Evolutionary conservation across 1,140 invertebrate genomes (phyloP).

Genomic region (Danaus plexippus): DNA sequence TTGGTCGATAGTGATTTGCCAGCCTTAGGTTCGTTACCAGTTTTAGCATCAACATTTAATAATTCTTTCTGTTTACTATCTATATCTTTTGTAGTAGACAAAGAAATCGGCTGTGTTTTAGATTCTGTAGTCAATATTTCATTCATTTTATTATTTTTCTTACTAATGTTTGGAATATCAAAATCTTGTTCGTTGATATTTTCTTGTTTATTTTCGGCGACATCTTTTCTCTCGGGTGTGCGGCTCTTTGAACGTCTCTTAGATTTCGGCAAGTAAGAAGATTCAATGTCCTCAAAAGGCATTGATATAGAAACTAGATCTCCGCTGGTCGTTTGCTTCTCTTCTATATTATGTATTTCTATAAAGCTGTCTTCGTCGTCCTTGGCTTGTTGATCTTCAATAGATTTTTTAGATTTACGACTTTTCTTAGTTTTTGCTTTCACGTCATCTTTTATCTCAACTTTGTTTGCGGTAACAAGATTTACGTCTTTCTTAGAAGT

Average conservation of each 20-base stretch:
- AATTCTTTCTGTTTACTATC: too few relatives aligned
- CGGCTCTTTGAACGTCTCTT: conserved; percentile 50
- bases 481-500: too few relatives aligned
- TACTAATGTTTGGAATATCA: not conserved
- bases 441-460: too few relatives aligned
- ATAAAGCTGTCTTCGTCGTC: conserved; percentile 60
- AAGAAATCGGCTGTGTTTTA: conserved; percentile 3
- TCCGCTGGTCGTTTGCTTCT: conserved; percentile 41
- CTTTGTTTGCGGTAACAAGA: too few relatives aligned
- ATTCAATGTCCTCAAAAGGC: conserved; percentile 47
- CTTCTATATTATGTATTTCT: conserved; percentile 61
- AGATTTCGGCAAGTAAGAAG: conserved; percentile 36
- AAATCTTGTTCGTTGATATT: conserved; percentile 12
- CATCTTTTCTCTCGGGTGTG: conserved; percentile 40
- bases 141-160: conserved; percentile 1
- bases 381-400: conserved; percentile 44
- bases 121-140: conserved; percentile 5
- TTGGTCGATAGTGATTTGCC: conserved; percentile 24
- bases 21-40: conserved; percentile 14
- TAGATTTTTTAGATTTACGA: conserved; percentile 40
- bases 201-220: conserved; percentile 19
- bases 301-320: conserved; percentile 59
- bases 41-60: not conserved
- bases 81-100: conserved; percentile 9
- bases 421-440: conserved; percentile 47